phyloP scores from a whole-genome alignment of 2,797 vertebrate genomes.

The Brachyrhaphis roseni region DNA sequence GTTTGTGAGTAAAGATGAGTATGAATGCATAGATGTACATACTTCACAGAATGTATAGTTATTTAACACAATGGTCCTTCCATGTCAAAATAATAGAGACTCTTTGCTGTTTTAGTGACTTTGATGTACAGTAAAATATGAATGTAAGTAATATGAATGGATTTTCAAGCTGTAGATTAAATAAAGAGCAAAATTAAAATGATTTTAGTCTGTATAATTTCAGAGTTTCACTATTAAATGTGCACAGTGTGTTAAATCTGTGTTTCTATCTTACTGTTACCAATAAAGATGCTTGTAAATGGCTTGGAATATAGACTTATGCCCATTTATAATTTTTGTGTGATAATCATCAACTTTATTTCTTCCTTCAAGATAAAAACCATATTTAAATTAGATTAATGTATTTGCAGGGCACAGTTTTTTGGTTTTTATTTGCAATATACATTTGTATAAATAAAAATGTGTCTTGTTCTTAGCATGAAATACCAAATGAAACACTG shows the following conservation, averaged over 20 bases:
- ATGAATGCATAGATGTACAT: neutral
- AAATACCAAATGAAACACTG: neutral
- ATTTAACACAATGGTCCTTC: neutral
- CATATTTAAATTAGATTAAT: neutral
- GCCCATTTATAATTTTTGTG: conserved; percentile 1
- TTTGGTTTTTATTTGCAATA: neutral
- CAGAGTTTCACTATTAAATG: conserved; percentile 1
- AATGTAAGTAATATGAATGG: conserved; percentile 2
- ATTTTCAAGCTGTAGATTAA: conserved; percentile 8
- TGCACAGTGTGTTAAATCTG: conserved; percentile 14
- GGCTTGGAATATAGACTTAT: conserved; percentile 8
- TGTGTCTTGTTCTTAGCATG: neutral
- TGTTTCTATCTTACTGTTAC: conserved; percentile 8
- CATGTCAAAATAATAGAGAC: conserved; percentile 9
- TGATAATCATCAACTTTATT: neutral
- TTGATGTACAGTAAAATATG: conserved; percentile 7
- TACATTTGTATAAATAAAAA: neutral
- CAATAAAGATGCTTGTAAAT: conserved; percentile 41
- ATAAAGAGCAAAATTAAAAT: conserved; percentile 10
- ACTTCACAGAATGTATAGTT: neutral
- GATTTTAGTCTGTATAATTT: conserved; percentile 8
- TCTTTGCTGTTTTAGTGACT: neutral
- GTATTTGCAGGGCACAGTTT: neutral
- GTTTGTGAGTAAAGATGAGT: conserved; percentile 3
- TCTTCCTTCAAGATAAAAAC: neutral